Base-by-base conservation (phyloP, 2,888 invertebrate genomes). In the Dolomedes plantarius region DNA sequence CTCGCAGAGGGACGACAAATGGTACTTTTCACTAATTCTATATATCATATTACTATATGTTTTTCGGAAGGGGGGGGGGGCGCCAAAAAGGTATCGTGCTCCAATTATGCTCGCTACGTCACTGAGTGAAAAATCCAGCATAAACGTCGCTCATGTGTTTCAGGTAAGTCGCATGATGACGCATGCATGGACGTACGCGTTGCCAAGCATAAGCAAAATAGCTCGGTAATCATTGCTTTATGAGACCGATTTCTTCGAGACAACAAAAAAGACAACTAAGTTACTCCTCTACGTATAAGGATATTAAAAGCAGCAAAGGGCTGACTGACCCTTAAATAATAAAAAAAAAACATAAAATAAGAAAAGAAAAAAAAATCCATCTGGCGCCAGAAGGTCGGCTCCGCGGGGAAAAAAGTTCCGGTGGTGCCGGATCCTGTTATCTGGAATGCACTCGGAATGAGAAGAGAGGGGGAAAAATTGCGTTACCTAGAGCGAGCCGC, bases 401-500 rank as follows among this genome's bases (percentile, higher is more conserved):
- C 56, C 23, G 56, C 23, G 5, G 46, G 56, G 23, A 23, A 56
- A 56, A 56, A 56, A 56, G 56, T 56, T 56, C 56, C 56, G 56
- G 56, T 56, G 56, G 19, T 56, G 56, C 56, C 56, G 56, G 56
- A 23, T 56, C 23, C 23, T 56, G 56, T 56, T 56, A 56, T 56
- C 56, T 56, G 56, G 56, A 56, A 56, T 56, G 56, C 56, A 56
- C 56, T 23, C 1, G 13, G 56, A 56, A 56, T 56, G 23, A 56
- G 56, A 23, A 23, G 56, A 56, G 23, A 19, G 6, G 36, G 36
- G 56, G 23, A 56, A 56, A 56, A 56, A 56, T 56, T 56, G 56
- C 56, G 56, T 56, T 56, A 56, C 56, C 56, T 56, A 56, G 56
- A 56, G 56, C 56, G 23, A 56, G 56, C 56, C 56, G 23, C 23